Evolutionary conservation across 2,888 invertebrate genomes (phyloP).

Genomic region (Acrocyrtus sp.): DNA sequence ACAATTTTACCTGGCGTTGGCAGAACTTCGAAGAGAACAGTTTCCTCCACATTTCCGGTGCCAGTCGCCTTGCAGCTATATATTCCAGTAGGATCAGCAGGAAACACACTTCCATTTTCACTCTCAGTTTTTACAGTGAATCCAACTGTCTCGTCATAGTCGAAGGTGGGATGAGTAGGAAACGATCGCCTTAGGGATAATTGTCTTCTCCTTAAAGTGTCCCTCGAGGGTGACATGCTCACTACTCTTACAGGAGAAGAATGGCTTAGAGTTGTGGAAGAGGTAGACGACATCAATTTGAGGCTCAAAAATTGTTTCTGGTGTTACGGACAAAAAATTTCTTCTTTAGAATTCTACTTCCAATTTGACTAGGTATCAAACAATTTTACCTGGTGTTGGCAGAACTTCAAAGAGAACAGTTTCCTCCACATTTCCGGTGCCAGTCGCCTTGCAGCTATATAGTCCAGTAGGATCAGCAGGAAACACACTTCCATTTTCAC

Average conservation of each 20-base stretch:
- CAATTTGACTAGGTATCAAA: constrained; percentile 1
- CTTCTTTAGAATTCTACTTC: background rate
- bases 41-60: background rate
- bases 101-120: background rate
- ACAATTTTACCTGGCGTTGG: background rate
- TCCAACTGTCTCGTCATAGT: no score
- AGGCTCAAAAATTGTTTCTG: constrained; percentile 24
- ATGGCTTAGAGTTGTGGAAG: constrained; percentile 14
- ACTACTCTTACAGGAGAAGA: constrained; percentile 27
- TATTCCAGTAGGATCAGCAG: background rate
- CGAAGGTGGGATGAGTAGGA: no score
- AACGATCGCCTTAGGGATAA: background rate
- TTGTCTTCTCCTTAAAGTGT: constrained; percentile 6
- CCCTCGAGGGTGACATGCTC: constrained; percentile 15
- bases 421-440: background rate
- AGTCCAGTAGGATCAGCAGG: background rate
- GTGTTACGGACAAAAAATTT: no score
- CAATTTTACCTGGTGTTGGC: background rate
- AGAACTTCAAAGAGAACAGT: background rate
- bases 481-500: background rate
- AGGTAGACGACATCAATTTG: background rate
- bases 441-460: no score
- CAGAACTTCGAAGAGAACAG: background rate
- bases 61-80: no score
- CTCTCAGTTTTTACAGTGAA: no score